phyloP scores from a whole-genome alignment of 2,113 vertebrate species.

The Odontesthes bonariensis region DNA sequence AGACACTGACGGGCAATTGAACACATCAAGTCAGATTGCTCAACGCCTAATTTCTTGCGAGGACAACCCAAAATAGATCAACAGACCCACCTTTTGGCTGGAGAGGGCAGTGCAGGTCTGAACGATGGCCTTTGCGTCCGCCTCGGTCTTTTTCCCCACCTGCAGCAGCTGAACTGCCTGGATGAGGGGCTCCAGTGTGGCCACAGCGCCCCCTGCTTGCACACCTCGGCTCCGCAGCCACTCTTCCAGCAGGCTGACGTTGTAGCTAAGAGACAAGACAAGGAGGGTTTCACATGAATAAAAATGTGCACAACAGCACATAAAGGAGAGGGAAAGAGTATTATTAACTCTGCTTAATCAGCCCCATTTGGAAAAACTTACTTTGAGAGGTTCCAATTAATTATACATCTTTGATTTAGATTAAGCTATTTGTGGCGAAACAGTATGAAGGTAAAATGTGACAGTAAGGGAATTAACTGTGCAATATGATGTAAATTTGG shows the following conservation, averaged over 20 bases:
- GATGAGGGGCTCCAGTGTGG: conserved; percentile 83
- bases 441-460: too few relatives aligned
- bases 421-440: too few relatives aligned
- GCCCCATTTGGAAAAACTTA: background rate
- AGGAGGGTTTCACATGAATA: background rate
- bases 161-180: conserved; percentile 87
- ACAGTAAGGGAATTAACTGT: too few relatives aligned
- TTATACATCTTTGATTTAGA: background rate
- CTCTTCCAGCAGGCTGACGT: conserved; percentile 85
- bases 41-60: background rate
- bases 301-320: background rate
- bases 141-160: conserved; percentile 82
- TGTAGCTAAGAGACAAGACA: conserved; percentile 72
- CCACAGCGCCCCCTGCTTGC: conserved; percentile 75
- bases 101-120: conserved; percentile 83
- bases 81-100: conserved; percentile 80
- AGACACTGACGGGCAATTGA: background rate
- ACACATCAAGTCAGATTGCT: background rate
- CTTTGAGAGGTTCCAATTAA: background rate
- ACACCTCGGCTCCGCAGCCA: conserved; percentile 82
- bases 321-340: background rate
- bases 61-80: background rate
- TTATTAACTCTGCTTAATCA: background rate
- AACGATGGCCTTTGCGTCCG: conserved; percentile 78
- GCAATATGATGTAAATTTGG: too few relatives aligned